Base-by-base conservation (phyloP, 2,888 invertebrate species). In the Cepaea hortensis region DNA sequence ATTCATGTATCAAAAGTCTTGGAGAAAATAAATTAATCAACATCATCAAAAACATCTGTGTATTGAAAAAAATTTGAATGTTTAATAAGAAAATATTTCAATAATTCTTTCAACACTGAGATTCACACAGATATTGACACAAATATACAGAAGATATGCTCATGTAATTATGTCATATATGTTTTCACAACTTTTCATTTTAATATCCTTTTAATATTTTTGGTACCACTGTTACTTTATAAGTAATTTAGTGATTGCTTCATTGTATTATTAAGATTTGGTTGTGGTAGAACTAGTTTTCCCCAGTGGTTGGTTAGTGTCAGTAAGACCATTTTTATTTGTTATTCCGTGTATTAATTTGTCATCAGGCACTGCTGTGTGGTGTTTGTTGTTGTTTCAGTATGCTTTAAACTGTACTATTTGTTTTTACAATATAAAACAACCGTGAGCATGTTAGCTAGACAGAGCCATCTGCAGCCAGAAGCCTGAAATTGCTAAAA, bases 271-370 rank as follows among this genome's bases (percentile, higher is more conserved):
- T 55, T 9, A 55, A 6, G 55, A 55, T 55, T 55, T 50, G 76
- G 76, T 76, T 76, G 76, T 76, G 76, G 76, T 76, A 50, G 48
- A 55, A 68, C 4, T 68, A 9, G 20, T 50, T 76, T 76, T 55
- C 55, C 55, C 55, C 11, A 55, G 55, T 55, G 55, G 55, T 55
- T 55, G 50, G 11, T 48, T 9, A 50, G 18, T 76, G 18, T 50
- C 50, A 76, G 48, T 15, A 50, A 76, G 48, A 11, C 55, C 7
- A 55, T 55, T 55, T 55, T 11, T 55, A 55, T 55, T 55, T 55
- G 55, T 55, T 55, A 55, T 55, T 55, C 7, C 55, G 11, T 55
- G 55, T 6, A 55, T 9, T 55, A 55, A 23, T n/a, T 77, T 55
- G 55, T n/a, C n/a, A 77, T 55, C n/a, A 77, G 55, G 55, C n/a